Base-by-base conservation (phyloP, 2,888 invertebrate species). In the Parapristionchus giblindavisi region DNA sequence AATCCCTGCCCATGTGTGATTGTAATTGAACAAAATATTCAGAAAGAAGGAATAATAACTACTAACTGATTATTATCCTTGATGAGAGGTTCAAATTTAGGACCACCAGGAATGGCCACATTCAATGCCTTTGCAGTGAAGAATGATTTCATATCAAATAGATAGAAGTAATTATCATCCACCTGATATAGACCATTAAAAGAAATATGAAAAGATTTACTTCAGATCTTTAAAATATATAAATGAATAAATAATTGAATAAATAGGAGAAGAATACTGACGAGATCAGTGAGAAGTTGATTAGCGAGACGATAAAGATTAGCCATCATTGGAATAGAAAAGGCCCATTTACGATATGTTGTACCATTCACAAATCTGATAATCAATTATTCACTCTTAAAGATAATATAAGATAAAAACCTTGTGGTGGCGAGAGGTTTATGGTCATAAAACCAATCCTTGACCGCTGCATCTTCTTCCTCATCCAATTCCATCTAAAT, bases 101-200 rank as follows among this genome's bases (percentile, higher is more conserved):
- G 99, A 0, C 99, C 99, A 74, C 99, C 99, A 14, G 99, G 99
- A 86, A 99, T 98, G 1, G 99, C 98, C 94, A 99, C 95, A 88
- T 99, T 99, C 74, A 99, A 90, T 3, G 99, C 99, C 89, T 99
- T 99, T 0, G 99, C 99, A 1, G 99, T 99, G 89, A 99, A 99
- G 90, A 99, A 99, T 87, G 98, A 98, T 90, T 99, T 98, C 24
- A 96, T 93, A 89, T 99, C 99, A 89, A 99, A 99, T 3, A 99
- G 91, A 89, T 99, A 99, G 90, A 98, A 99, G 89, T 97, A 99
- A 89, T 99, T 99, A 78, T 94, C 93, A 90, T 99, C 99, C 0
- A 72, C 72, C 70, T 70, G 17, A 70, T 36, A 17, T 14, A n/a
- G 17, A 21, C 32, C 34, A 51, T 97, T 96, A 29, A n/a, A n/a